phyloP scores from a whole-genome alignment of 2,888 invertebrate species.

The Callyntrura guangdongensis region DNA sequence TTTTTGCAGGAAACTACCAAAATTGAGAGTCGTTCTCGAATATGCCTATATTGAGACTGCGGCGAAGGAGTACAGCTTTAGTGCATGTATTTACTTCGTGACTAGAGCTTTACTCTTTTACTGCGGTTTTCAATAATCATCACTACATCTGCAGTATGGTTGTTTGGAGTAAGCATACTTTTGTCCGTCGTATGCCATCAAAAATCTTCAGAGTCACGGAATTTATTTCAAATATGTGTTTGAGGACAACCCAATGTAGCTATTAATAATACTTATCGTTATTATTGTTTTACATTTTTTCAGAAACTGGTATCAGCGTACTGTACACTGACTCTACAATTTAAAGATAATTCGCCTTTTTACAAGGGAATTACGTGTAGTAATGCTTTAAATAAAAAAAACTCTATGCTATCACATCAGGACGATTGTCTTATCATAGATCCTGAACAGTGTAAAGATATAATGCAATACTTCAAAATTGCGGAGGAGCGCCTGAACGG shows the following conservation, averaged over 20 bases:
- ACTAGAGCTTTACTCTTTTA: slow-evolving; percentile 84
- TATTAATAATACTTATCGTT: no score
- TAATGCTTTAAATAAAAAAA: not conserved
- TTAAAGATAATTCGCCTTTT: not conserved
- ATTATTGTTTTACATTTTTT: no score
- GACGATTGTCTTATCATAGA: no score
- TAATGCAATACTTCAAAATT: no score
- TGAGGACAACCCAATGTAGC: not conserved
- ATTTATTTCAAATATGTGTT: no score
- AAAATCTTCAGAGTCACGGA: no score
- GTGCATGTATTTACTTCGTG: slow-evolving; percentile 78
- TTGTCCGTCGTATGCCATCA: no score
- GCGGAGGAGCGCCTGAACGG: no score
- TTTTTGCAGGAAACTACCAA: not conserved
- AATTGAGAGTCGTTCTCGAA: not conserved
- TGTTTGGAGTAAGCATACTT: not conserved
- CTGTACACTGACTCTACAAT: not conserved
- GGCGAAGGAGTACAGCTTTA: slow-evolving; percentile 73
- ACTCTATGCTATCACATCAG: no score
- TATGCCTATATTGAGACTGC: not conserved
- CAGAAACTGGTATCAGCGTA: slow-evolving; percentile 42
- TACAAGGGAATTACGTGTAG: not conserved
- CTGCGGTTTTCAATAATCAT: slow-evolving; percentile 20
- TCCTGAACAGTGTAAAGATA: no score
- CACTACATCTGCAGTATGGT: no score